phyloP scores from a whole-genome alignment of 37 sponge, comb jelly and placozoan species.

The Halisarca cf. caerulea region DNA sequence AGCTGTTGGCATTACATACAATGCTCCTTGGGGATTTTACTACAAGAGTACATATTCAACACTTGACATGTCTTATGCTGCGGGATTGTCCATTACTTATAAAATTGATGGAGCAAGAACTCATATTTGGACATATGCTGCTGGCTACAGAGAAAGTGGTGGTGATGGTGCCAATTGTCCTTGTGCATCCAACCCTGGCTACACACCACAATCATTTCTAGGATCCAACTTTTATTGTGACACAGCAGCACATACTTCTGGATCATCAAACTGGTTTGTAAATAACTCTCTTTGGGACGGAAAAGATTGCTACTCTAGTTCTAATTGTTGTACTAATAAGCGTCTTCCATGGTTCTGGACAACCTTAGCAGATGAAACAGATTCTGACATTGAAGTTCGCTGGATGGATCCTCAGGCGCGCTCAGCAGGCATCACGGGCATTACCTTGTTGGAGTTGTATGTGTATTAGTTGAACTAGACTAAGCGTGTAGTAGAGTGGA shows the following conservation, averaged over 20 bases:
- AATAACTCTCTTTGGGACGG: not conserved
- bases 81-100: not conserved
- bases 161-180: not conserved
- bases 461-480: too few relatives aligned
- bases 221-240: not conserved
- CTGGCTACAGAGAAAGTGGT: not conserved
- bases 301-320: not conserved
- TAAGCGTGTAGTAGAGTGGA: too few relatives aligned
- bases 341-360: slow-evolving; percentile 6
- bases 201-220: not conserved
- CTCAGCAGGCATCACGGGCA: too few relatives aligned
- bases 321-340: not conserved
- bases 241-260: not conserved
- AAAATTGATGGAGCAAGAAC: not conserved
- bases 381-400: slow-evolving; percentile 13
- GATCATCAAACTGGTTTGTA: not conserved
- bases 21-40: not conserved
- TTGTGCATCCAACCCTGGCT: not conserved
- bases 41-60: not conserved
- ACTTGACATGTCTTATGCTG: not conserved
- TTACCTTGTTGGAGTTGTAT: too few relatives aligned
- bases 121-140: slow-evolving; percentile 25
- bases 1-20: not conserved
- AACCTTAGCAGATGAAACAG: not conserved
- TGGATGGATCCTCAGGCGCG: too few relatives aligned